Evolutionary conservation across 1,140 invertebrate genomes (phyloP).

Genomic region (Drosophila sp.): DNA sequence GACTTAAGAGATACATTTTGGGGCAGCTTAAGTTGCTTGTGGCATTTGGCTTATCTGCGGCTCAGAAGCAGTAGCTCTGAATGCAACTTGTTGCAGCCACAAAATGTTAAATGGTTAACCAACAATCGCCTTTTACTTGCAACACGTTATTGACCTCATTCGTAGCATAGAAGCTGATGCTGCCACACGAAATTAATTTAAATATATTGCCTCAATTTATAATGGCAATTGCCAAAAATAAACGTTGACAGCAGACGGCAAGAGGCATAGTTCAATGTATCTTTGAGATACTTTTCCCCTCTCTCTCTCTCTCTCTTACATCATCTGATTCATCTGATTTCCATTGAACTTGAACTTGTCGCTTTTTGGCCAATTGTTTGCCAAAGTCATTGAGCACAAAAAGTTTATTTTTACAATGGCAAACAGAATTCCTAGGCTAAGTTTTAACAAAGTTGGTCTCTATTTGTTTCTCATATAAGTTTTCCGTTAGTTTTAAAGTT

Average conservation of each 20-base stretch:
- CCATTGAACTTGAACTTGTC: constrained; percentile 76
- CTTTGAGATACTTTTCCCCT: constrained; percentile 58
- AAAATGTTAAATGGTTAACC: constrained; percentile 17
- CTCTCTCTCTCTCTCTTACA: constrained; percentile 1
- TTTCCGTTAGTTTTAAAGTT: constrained; percentile 40
- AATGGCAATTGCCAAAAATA: constrained; percentile 74
- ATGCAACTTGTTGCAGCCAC: constrained; percentile 15
- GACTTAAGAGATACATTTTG: neutral
- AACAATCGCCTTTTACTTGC: constrained; percentile 9
- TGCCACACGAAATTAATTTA: constrained; percentile 67
- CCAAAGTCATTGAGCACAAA: constrained; percentile 63
- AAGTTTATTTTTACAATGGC: constrained; percentile 46
- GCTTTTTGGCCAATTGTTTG: constrained; percentile 68
- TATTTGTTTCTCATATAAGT: constrained; percentile 43
- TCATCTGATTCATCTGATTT: too few species aligned
- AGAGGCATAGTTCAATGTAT: constrained; percentile 54
- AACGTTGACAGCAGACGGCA: constrained; percentile 57
- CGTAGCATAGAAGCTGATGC: constrained; percentile 14
- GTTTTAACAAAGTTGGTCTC: constrained; percentile 70
- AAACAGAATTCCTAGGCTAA: constrained; percentile 39
- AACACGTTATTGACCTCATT: constrained; percentile 22
- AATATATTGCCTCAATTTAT: constrained; percentile 82
- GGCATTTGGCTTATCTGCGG: constrained; percentile 28
- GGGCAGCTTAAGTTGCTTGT: neutral
- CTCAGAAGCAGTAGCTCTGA: neutral